phyloP scores from a whole-genome alignment of 1,140 invertebrate genomes.

The Rhyacophila brunnea region DNA sequence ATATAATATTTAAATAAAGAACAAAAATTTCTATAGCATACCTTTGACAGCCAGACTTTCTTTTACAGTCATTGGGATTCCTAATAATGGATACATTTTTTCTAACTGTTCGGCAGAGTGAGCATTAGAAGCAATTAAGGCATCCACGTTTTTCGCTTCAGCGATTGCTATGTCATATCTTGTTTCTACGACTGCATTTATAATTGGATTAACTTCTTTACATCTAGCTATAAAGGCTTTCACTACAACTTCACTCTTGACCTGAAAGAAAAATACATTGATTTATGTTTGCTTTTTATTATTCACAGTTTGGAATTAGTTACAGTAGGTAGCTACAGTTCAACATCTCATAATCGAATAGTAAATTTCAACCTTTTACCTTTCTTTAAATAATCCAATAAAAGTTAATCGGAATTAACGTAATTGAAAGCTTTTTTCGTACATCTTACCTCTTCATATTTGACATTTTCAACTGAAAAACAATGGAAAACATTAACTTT shows the following conservation, averaged over 20 bases:
- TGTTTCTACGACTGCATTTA: slow-evolving; percentile 69
- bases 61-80: slow-evolving; percentile 66
- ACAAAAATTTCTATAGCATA: slow-evolving; percentile 26
- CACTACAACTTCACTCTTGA: slow-evolving; percentile 62
- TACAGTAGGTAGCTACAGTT: too few relatives aligned
- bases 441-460: too few relatives aligned
- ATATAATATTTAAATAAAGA: too few relatives aligned
- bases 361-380: too few relatives aligned
- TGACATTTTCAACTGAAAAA: too few relatives aligned
- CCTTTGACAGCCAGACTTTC: slow-evolving; percentile 66
- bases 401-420: too few relatives aligned
- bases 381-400: too few relatives aligned
- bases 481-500: too few relatives aligned
- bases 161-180: slow-evolving; percentile 62
- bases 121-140: slow-evolving; percentile 42
- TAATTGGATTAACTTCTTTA: slow-evolving; percentile 62
- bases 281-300: too few relatives aligned
- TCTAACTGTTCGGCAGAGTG: slow-evolving; percentile 52
- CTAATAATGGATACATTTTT: slow-evolving; percentile 60
- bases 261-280: slow-evolving; percentile 40
- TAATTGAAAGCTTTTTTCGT: too few relatives aligned
- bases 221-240: slow-evolving; percentile 64
- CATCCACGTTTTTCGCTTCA: slow-evolving; percentile 58
- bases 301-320: too few relatives aligned
- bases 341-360: too few relatives aligned